Evolutionary conservation across 1,140 invertebrate species (phyloP).

Genomic region (Melipona quadrifasciata): DNA sequence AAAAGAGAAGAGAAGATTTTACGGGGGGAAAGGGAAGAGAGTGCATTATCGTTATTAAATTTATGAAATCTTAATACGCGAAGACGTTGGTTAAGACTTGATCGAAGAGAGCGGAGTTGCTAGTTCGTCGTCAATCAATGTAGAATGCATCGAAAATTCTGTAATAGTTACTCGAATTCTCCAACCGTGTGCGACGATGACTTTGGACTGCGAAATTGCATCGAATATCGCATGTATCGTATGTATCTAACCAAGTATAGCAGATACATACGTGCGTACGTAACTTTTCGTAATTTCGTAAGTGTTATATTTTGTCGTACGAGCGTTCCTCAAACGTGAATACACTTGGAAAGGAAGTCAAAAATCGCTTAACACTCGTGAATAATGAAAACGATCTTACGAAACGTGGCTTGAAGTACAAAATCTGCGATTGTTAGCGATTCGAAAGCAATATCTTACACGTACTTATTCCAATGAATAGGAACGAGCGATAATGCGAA

Average conservation of each 20-base stretch:
- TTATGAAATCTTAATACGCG: constrained; percentile 25
- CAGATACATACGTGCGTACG: background rate
- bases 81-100: constrained; percentile 3
- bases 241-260: no score
- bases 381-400: background rate
- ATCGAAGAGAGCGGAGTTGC: background rate
- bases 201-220: constrained; percentile 23
- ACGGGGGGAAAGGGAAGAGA: background rate
- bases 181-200: background rate
- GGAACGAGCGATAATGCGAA: no score
- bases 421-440: no score
- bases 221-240: background rate
- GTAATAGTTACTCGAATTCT: background rate
- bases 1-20: background rate
- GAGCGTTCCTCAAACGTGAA: no score
- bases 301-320: background rate
- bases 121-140: constrained; percentile 14
- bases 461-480: no score
- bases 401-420: no score
- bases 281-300: constrained; percentile 3
- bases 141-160: constrained; percentile 14
- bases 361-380: background rate
- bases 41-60: constrained; percentile 47
- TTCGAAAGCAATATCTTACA: no score
- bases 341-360: background rate